These are phyloP conservation scores for Tyria jacobaeae DNA, from an alignment of 2,888 invertebrate species.

Conservation along the genomic window DNA sequence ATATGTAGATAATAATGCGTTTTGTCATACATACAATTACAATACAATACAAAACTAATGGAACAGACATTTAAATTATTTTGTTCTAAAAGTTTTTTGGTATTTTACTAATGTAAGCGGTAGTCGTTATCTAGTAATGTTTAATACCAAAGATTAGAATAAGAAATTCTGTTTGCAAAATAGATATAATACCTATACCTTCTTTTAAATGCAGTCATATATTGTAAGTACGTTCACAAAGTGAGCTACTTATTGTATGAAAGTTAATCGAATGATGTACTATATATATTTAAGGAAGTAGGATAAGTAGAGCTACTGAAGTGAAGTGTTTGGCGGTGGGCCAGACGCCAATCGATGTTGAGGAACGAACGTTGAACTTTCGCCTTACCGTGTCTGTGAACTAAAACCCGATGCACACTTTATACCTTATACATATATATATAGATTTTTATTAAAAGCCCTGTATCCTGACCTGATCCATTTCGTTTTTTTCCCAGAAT, in stretches of 20 bases:
- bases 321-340: slow-evolving; percentile 78
- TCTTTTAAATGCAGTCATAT: background rate
- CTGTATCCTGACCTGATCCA: too few relatives aligned
- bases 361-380: slow-evolving; percentile 77
- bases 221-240: background rate
- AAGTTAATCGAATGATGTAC: slow-evolving; percentile 25
- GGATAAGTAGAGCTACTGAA: slow-evolving; percentile 72
- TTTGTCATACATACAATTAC: background rate
- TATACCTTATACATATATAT: background rate
- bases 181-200: too few relatives aligned
- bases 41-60: too few relatives aligned
- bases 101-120: too few relatives aligned
- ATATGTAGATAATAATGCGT: slow-evolving; percentile 14
- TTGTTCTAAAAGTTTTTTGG: background rate
- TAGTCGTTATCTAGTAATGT: background rate
- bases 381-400: slow-evolving; percentile 57
- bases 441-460: too few relatives aligned
- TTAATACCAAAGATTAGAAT: background rate
- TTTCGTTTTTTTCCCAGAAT: too few relatives aligned
- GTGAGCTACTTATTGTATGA: background rate
- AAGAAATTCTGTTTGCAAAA: background rate
- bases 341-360: slow-evolving; percentile 77
- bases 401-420: slow-evolving; percentile 6
- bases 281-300: slow-evolving; percentile 80
- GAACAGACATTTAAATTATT: background rate